These are phyloP conservation scores for Euplexia lucipara DNA, from an alignment of 2,888 invertebrate genomes.

Conservation along the genomic window DNA sequence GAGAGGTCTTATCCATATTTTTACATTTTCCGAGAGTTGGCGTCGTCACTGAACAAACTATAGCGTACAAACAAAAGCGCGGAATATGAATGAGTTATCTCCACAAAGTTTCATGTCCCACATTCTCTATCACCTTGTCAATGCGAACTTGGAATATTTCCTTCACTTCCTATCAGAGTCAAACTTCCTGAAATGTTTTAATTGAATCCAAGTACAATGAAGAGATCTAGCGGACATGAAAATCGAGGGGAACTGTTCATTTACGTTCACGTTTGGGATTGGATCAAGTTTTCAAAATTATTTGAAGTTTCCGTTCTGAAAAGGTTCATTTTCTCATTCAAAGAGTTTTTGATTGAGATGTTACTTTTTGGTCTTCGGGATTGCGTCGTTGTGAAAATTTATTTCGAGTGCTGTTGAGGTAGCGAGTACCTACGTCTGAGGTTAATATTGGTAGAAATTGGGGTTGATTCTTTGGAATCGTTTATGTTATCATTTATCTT, in stretches of 20 bases:
- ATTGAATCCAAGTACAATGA: slow-evolving; percentile 67
- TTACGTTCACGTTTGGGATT: slow-evolving; percentile 52
- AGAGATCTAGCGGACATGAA: slow-evolving; percentile 49
- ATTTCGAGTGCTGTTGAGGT: neutral
- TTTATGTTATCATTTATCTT: neutral
- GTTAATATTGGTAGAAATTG: neutral
- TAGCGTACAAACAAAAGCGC: slow-evolving; percentile 65
- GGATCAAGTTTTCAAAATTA: slow-evolving; percentile 51
- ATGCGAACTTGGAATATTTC: slow-evolving; percentile 70
- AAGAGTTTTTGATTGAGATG: slow-evolving; percentile 44
- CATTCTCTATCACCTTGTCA: slow-evolving; percentile 63
- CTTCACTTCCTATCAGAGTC: slow-evolving; percentile 58
- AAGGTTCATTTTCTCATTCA: slow-evolving; percentile 47
- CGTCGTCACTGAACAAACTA: slow-evolving; percentile 60
- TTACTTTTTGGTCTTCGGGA: slow-evolving; percentile 20
- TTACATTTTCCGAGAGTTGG: slow-evolving; percentile 50
- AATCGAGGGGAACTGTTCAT: slow-evolving; percentile 52
- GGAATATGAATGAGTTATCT: slow-evolving; percentile 70
- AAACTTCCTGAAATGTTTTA: slow-evolving; percentile 66
- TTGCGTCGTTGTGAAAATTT: neutral
- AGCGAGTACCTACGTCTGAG: neutral
- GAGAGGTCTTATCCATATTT: slow-evolving; percentile 48
- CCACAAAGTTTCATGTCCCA: slow-evolving; percentile 65
- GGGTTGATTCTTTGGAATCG: neutral
- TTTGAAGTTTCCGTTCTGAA: slow-evolving; percentile 53